Conservation (phyloP, 1,140 invertebrate genomes). For the Patella vulgata region DNA sequence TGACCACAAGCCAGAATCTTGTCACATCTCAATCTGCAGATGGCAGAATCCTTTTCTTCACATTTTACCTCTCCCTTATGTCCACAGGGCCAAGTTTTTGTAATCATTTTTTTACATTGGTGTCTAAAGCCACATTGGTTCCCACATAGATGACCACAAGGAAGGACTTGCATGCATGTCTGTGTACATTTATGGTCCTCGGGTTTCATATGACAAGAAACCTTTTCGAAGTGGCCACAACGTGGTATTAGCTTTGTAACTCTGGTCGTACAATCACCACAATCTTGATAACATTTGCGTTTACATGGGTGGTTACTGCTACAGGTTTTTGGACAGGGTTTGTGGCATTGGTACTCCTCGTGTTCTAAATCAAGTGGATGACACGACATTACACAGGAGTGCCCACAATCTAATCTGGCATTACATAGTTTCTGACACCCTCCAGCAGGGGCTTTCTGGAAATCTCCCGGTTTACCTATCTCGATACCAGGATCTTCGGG, state of each 20-base stretch:
- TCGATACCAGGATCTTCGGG: constrained; percentile 46
- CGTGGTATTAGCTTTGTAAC: constrained; percentile 82
- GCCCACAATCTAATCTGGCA: constrained; percentile 60
- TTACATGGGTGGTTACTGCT: constrained; percentile 77
- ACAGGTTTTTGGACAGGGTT: constrained; percentile 55
- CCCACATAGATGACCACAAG: constrained; percentile 73
- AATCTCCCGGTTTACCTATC: constrained; percentile 50
- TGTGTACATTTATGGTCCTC: constrained; percentile 63
- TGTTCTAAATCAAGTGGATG: constrained; percentile 58
- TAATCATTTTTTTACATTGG: constrained; percentile 28
- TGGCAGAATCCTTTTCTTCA: constrained; percentile 21
- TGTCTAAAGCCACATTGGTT: constrained; percentile 72
- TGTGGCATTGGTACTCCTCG: constrained; percentile 44
- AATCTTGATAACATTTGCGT: constrained; percentile 72
- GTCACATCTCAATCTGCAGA: constrained; percentile 30
- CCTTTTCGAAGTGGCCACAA: constrained; percentile 26
- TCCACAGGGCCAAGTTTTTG: constrained; percentile 56
- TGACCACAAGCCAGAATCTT: constrained; percentile 46
- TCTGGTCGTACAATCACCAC: constrained; percentile 78
- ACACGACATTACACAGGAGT: constrained; percentile 55
- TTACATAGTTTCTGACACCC: constrained; percentile 64
- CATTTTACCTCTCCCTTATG: constrained; percentile 53
- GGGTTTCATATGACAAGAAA: constrained; percentile 59
- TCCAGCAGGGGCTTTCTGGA: constrained; percentile 63
- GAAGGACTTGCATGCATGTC: constrained; percentile 32